Conservation (phyloP, 1,140 invertebrate species). For the Coenobita brevimanus region DNA sequence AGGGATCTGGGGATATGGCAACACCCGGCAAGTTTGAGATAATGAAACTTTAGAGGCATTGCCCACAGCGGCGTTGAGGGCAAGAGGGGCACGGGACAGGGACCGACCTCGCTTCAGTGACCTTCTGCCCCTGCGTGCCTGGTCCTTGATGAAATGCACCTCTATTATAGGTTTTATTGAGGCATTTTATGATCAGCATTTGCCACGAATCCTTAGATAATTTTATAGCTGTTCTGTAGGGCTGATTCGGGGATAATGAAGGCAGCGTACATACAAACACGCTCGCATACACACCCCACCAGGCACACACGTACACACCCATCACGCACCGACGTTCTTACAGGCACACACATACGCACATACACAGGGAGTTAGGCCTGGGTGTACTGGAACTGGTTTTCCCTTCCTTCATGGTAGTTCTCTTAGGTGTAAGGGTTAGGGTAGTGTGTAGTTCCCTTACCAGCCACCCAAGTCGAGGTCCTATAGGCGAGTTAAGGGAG, state of each 20-base stretch:
- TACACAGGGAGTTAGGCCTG: no score
- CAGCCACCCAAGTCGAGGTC: no score
- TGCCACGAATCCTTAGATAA: not conserved
- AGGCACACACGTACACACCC: no score
- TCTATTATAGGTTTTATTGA: conserved; percentile 13
- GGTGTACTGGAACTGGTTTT: no score
- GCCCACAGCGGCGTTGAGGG: conserved; percentile 14
- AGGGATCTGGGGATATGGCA: conserved; percentile 9
- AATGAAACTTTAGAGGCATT: conserved; percentile 47
- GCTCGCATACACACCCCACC: no score
- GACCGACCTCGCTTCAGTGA: not conserved
- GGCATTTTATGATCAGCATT: not conserved
- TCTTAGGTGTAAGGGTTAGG: no score
- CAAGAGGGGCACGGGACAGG: not conserved
- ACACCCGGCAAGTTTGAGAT: conserved; percentile 43
- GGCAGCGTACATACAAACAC: not conserved
- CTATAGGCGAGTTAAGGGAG: no score
- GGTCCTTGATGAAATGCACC: not conserved
- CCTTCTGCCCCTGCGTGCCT: not conserved
- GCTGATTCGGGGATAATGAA: not conserved
- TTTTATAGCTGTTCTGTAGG: not conserved
- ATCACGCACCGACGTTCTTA: no score
- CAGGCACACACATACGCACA: no score
- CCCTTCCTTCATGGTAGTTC: no score
- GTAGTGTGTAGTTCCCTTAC: no score